Evolutionary conservation across 2,797 vertebrate species (phyloP).

Genomic region (Calcarius lapponicus): DNA sequence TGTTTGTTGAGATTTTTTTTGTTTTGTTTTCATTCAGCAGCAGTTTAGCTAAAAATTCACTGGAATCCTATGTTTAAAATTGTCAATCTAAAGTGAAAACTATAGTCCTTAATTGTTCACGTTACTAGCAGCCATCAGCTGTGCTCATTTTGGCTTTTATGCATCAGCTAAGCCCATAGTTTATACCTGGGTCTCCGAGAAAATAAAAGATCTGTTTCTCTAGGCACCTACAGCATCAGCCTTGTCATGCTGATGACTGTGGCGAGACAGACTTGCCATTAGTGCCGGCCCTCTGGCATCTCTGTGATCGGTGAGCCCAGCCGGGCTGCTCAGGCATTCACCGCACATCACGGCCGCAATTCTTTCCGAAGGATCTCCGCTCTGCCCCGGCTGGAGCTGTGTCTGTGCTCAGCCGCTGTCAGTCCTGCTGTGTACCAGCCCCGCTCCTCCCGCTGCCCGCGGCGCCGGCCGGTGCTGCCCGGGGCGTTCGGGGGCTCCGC

Average conservation of each 20-base stretch:
- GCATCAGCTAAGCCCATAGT: background rate
- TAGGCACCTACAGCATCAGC: background rate
- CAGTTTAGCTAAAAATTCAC: constrained; percentile 21
- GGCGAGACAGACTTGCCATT: constrained; percentile 1
- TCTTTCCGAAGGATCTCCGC: background rate
- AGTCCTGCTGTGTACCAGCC: background rate
- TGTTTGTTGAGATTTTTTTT: accelerated
- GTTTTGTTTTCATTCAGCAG: background rate
- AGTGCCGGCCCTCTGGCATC: background rate
- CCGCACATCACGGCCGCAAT: background rate
- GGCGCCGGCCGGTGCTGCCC: background rate
- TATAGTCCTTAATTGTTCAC: background rate
- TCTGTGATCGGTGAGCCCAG: background rate
- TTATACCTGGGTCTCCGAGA: background rate
- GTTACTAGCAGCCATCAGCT: background rate
- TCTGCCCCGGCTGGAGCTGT: background rate
- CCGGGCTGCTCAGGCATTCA: constrained; percentile 4
- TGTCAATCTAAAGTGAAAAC: background rate
- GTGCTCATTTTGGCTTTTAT: background rate
- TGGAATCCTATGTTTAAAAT: background rate
- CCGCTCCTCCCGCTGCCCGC: background rate
- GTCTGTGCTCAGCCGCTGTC: background rate
- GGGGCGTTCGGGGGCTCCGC: background rate
- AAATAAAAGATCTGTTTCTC: background rate
- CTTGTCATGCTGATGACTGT: background rate